A percentile compares a stretch with the other conserved stretches of the same genome.
Evolutionary conservation across 2,113 vertebrate genomes (phyloP).

Genomic region (Cephalopterus ornatus): DNA sequence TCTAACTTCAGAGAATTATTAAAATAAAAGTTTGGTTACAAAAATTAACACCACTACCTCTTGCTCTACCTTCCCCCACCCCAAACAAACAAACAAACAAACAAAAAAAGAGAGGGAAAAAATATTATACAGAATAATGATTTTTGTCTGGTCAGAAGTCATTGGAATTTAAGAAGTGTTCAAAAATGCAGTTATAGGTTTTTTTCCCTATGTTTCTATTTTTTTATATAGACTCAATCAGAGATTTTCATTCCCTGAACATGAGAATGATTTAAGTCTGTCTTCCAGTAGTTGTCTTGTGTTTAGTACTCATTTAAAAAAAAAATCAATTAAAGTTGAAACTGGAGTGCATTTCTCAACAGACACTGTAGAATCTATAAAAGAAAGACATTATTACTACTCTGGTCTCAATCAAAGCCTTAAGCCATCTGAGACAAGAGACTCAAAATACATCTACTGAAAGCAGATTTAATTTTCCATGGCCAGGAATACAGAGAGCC

Average conservation of each 20-base stretch:
- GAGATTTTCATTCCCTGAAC: background rate
- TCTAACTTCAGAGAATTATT: background rate
- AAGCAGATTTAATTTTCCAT: background rate
- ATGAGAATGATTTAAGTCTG: background rate
- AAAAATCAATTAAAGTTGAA: background rate
- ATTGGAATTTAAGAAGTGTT: background rate
- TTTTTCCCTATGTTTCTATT: background rate
- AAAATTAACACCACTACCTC: background rate
- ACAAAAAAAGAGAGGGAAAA: rapidly evolving
- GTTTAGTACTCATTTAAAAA: background rate
- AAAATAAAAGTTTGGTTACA: background rate
- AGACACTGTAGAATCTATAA: background rate
- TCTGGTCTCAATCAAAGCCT: background rate
- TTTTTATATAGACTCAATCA: background rate
- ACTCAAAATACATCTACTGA: background rate
- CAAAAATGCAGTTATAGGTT: background rate
- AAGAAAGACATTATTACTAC: background rate
- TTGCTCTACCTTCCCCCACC: rapidly evolving
- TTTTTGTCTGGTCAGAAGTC: background rate
- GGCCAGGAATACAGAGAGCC: background rate
- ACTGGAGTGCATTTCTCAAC: background rate
- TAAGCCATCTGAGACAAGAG: background rate
- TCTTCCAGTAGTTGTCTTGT: background rate
- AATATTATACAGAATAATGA: background rate
- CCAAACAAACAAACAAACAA: background rate